Percentiles rank a stretch among this genome's conserved stretches.
These are phyloP conservation scores for Campoplex nolae DNA, from an alignment of 2,888 invertebrate genomes.

Conservation along the genomic window DNA sequence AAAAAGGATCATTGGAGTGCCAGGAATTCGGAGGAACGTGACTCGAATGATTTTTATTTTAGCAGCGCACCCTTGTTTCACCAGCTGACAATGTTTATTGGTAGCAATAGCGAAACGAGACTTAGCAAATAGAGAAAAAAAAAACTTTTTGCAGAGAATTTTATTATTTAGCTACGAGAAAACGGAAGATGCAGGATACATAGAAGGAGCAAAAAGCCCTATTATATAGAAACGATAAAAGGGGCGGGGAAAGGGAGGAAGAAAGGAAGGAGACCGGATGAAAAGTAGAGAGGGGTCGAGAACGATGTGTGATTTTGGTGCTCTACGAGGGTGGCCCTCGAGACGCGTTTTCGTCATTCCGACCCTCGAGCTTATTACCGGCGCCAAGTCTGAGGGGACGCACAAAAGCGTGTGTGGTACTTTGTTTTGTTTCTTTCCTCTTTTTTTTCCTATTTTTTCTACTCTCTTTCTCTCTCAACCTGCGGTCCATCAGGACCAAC, in stretches of 20 bases:
- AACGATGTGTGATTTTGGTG: constrained; percentile 36
- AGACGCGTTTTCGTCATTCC: constrained; percentile 43
- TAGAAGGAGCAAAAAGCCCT: constrained; percentile 20
- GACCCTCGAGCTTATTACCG: constrained; percentile 67
- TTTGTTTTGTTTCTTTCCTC: constrained; percentile 22
- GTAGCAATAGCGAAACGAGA: constrained; percentile 33
- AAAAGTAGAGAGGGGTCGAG: constrained; percentile 8
- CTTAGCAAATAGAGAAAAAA: not conserved
- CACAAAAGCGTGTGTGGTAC: constrained; percentile 48
- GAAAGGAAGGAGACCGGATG: not conserved
- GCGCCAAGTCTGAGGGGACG: constrained; percentile 62
- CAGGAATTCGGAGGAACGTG: constrained; percentile 54
- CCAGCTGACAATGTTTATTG: constrained; percentile 59
- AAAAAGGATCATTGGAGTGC: constrained; percentile 22
- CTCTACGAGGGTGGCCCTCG: constrained; percentile 62
- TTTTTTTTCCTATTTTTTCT: not conserved
- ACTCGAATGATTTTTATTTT: constrained; percentile 58
- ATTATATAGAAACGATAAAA: constrained; percentile 26
- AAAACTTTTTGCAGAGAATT: not conserved
- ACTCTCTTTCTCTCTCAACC: constrained; percentile 1
- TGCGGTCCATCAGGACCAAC: constrained; percentile 10
- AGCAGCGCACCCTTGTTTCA: constrained; percentile 41
- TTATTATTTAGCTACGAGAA: constrained; percentile 24
- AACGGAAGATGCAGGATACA: constrained; percentile 40
- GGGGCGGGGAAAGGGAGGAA: not conserved